phyloP scores from a whole-genome alignment of 2,113 vertebrate species.

The Oreotrochilus melanogaster region DNA sequence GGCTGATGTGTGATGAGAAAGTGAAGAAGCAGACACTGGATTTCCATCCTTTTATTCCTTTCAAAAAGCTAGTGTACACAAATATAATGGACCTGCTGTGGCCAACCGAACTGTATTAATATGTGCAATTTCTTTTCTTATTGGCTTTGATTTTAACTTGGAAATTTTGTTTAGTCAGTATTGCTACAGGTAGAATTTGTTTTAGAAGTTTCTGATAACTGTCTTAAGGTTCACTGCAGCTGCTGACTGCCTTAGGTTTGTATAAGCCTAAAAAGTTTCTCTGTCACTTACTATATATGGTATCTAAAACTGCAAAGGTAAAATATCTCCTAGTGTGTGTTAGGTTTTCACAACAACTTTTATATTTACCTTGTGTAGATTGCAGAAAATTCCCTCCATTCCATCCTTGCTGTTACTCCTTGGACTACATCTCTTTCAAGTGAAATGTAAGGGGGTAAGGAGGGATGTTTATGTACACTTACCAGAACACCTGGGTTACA shows the following conservation, averaged over 20 bases:
- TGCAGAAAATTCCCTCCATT: not conserved
- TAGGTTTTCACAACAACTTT: not conserved
- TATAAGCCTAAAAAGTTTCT: not conserved
- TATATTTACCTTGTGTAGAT: not conserved
- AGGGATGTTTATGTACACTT: not conserved
- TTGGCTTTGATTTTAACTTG: not conserved
- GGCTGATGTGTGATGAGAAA: not conserved
- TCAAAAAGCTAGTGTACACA: not conserved
- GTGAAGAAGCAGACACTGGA: not conserved
- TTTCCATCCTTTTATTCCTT: not conserved
- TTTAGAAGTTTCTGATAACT: not conserved
- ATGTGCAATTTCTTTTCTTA: not conserved
- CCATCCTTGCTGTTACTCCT: not conserved
- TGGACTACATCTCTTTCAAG: not conserved
- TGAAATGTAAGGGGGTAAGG: not conserved
- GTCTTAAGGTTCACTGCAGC: not conserved
- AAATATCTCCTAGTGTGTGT: not conserved
- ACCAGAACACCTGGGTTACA: not conserved
- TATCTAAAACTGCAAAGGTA: not conserved
- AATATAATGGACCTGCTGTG: not conserved
- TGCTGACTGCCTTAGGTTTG: not conserved
- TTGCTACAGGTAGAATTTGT: not conserved
- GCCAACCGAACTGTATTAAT: not conserved
- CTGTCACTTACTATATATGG: not conserved
- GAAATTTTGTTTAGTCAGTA: not conserved